Conservation (phyloP, 2,888 invertebrate genomes). For the Plemyria rubiginata region DNA sequence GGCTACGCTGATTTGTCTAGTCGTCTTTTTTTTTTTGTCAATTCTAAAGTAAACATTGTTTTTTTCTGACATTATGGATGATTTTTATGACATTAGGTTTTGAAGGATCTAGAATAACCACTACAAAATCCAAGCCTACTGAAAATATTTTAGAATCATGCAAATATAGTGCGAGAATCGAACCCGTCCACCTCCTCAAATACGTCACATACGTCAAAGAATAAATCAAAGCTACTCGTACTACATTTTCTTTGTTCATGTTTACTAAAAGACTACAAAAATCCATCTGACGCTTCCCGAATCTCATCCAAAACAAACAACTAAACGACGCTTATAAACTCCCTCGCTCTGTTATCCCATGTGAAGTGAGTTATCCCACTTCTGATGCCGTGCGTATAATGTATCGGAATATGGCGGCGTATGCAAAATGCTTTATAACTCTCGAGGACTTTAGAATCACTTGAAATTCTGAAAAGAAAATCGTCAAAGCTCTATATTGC, state of each 20-base stretch:
- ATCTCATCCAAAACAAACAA: constrained; percentile 15
- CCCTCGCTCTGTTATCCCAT: constrained; percentile 15
- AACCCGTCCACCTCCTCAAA: background rate
- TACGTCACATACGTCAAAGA: background rate
- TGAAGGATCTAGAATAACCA: too few species aligned
- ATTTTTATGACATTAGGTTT: too few species aligned
- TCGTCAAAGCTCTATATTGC: constrained; percentile 83
- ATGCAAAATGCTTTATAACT: constrained; percentile 62
- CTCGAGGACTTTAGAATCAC: constrained; percentile 74
- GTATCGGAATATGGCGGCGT: constrained; percentile 41
- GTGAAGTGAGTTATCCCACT: constrained; percentile 19
- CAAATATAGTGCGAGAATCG: too few species aligned
- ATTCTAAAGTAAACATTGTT: too few species aligned
- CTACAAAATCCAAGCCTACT: too few species aligned
- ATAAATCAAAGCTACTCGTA: background rate
- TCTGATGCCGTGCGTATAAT: constrained; percentile 29
- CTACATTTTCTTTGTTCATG: background rate
- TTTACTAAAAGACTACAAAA: constrained; percentile 4
- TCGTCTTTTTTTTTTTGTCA: too few species aligned
- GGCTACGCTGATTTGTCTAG: too few species aligned
- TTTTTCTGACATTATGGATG: too few species aligned
- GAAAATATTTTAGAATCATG: too few species aligned
- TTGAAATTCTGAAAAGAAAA: constrained; percentile 81
- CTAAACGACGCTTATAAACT: constrained; percentile 24
- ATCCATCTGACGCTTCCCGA: constrained; percentile 1